Percentiles rank a stretch among this genome's conserved stretches.
Evolutionary conservation across 2,888 invertebrate species (phyloP).

Genomic region (Aplocera efformata): DNA sequence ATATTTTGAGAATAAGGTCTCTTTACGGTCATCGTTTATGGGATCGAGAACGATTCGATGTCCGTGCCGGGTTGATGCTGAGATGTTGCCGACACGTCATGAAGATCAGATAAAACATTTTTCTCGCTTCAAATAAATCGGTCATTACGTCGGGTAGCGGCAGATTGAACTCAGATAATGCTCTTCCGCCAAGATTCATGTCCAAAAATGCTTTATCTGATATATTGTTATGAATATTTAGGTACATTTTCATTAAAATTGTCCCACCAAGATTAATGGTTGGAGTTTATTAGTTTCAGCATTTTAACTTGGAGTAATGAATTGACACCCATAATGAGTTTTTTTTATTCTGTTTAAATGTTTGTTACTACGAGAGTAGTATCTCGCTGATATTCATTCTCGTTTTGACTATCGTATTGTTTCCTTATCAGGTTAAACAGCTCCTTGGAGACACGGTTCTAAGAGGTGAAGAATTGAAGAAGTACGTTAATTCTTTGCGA

Average conservation of each 20-base stretch:
- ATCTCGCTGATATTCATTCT: slow-evolving; percentile 8
- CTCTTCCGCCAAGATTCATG: slow-evolving; percentile 41
- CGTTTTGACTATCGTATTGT: slow-evolving; percentile 20
- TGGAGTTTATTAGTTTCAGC: slow-evolving; percentile 15
- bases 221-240: slow-evolving; percentile 33
- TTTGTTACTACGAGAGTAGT: slow-evolving; percentile 2
- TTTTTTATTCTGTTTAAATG: slow-evolving; percentile 4
- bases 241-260: slow-evolving; percentile 19
- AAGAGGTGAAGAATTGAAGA: slow-evolving; percentile 91
- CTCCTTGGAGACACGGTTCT: slow-evolving; percentile 84
- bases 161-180: slow-evolving; percentile 48
- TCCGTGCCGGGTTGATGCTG: slow-evolving; percentile 21
- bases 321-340: not conserved
- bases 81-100: slow-evolving; percentile 30
- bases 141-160: slow-evolving; percentile 51
- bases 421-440: slow-evolving; percentile 58
- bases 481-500: slow-evolving; percentile 89
- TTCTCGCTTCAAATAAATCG: slow-evolving; percentile 59
- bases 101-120: slow-evolving; percentile 51
- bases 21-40: slow-evolving; percentile 20
- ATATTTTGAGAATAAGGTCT: not conserved
- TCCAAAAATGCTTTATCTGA: slow-evolving; percentile 37
- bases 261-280: slow-evolving; percentile 22
- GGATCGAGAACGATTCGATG: slow-evolving; percentile 18
- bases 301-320: slow-evolving; percentile 4